phyloP scores from a whole-genome alignment of 2,113 vertebrate species.

The Elephantulus edwardii region DNA sequence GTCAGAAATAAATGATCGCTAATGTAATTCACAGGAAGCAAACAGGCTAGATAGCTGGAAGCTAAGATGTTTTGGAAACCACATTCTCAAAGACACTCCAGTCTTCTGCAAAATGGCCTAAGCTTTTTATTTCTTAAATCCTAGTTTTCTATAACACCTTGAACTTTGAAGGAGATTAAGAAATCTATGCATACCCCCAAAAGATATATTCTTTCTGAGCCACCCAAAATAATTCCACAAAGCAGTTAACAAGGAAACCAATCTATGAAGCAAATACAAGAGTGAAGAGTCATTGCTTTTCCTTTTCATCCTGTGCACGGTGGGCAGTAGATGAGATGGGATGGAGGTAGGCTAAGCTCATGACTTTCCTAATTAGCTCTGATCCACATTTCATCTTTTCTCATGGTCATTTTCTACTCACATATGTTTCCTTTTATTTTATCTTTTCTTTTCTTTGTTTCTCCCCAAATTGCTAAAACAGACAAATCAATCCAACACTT shows the following conservation, averaged over 20 bases:
- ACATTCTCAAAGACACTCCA: not conserved
- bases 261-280: not conserved
- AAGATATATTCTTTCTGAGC: not conserved
- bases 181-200: not conserved
- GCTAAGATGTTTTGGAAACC: slow-evolving; percentile 8
- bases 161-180: not conserved
- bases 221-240: not conserved
- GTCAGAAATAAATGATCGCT: not conserved
- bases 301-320: not conserved
- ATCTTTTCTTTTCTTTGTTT: not conserved
- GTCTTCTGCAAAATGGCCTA: not conserved
- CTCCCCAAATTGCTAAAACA: not conserved
- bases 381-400: not conserved
- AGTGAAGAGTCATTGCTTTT: not conserved
- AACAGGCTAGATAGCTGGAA: not conserved
- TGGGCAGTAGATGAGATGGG: not conserved
- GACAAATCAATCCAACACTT: not conserved
- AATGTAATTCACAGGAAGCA: not conserved
- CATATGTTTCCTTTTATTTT: not conserved
- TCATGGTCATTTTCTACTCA: not conserved
- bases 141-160: not conserved
- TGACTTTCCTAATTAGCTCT: not conserved
- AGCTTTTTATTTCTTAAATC: slow-evolving; percentile 8
- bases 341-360: not conserved
- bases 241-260: not conserved